Conservation (phyloP, 30 jellyfish, hydroid and myxozoan genomes). For the Chrysaora quinquecirrha region DNA sequence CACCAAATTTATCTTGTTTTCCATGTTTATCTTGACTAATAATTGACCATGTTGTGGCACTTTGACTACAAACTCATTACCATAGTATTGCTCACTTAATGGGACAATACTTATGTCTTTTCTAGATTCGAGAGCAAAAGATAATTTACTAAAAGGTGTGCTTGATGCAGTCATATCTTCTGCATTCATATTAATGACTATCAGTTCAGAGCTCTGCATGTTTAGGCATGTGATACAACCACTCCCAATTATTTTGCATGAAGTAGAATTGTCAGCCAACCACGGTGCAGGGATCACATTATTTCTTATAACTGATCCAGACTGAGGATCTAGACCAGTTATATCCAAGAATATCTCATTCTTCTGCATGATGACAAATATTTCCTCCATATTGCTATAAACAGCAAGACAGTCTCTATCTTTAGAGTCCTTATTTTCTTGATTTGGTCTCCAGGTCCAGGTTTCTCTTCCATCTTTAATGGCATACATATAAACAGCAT, state of each 20-base stretch:
- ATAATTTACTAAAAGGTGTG: conserved; percentile 7
- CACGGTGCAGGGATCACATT: conserved; percentile 56
- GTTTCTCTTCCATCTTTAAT: conserved; percentile 73
- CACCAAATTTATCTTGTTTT: conserved; percentile 13
- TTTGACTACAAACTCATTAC: conserved; percentile 27
- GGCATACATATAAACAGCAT: conserved; percentile 50
- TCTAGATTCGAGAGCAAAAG: background rate
- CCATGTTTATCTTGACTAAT: conserved; percentile 30
- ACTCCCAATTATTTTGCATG: conserved; percentile 32
- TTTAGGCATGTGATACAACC: conserved; percentile 29
- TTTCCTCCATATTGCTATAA: conserved; percentile 9
- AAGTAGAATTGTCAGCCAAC: conserved; percentile 29
- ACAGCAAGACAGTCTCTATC: conserved; percentile 45
- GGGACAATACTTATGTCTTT: background rate
- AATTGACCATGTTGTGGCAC: conserved; percentile 3
- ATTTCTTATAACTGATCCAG: conserved; percentile 41
- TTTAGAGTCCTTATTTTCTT: background rate
- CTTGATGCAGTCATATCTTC: conserved; percentile 21
- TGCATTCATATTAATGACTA: conserved; percentile 23
- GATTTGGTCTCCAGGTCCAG: conserved; percentile 72
- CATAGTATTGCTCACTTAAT: conserved; percentile 33
- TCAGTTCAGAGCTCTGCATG: background rate
- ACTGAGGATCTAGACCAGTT: conserved; percentile 32
- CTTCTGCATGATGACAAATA: conserved; percentile 36
- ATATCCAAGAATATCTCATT: conserved; percentile 36